Percentiles rank a stretch among this genome's conserved stretches.
phyloP scores from a whole-genome alignment of 2,888 invertebrate species.

The Neoascia interrupta region DNA sequence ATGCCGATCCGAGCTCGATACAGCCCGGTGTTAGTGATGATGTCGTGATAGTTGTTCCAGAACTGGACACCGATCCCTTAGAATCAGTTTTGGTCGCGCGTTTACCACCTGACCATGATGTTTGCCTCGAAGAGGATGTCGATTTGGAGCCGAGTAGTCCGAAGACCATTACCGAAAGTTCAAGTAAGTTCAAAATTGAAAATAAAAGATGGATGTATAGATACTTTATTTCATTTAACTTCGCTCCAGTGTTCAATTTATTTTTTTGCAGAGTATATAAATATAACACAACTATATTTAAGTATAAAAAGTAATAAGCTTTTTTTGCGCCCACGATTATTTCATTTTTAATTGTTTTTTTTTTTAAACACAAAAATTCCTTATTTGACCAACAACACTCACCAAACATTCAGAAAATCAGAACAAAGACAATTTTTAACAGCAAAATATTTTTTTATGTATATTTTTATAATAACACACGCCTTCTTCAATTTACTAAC shows the following conservation, averaged over 20 bases:
- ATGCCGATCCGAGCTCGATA: slow-evolving; percentile 73
- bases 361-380: slow-evolving; percentile 36
- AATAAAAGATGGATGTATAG: background rate
- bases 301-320: slow-evolving; percentile 39
- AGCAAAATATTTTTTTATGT: slow-evolving; percentile 36
- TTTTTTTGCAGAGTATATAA: slow-evolving; percentile 49
- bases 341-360: slow-evolving; percentile 16
- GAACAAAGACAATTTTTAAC: slow-evolving; percentile 8
- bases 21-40: slow-evolving; percentile 77
- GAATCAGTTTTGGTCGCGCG: slow-evolving; percentile 72
- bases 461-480: slow-evolving; percentile 56
- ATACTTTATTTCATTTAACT: slow-evolving; percentile 71
- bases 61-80: slow-evolving; percentile 76
- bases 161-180: slow-evolving; percentile 83
- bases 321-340: slow-evolving; percentile 38
- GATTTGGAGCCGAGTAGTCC: slow-evolving; percentile 81
- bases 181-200: slow-evolving; percentile 80
- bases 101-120: slow-evolving; percentile 71
- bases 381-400: slow-evolving; percentile 13
- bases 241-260: slow-evolving; percentile 38
- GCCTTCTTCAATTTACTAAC: slow-evolving; percentile 67
- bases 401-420: slow-evolving; percentile 3
- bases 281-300: slow-evolving; percentile 34
- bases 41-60: slow-evolving; percentile 81
- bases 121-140: slow-evolving; percentile 72